Percentiles rank a stretch among this genome's conserved stretches.
Conservation (phyloP, 1,140 invertebrate genomes). For the Solenopsis invicta region DNA sequence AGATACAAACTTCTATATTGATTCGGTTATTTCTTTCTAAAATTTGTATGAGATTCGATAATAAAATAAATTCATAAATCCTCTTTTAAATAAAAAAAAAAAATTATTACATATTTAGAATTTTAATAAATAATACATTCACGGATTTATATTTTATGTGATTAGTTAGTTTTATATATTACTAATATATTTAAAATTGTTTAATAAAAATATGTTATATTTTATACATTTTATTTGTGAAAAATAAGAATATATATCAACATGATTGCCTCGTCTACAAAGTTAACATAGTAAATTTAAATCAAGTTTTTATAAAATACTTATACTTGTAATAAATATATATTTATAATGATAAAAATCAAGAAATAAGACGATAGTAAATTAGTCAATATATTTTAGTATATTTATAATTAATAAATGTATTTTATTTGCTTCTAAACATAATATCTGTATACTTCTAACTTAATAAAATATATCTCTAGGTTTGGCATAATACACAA, state of each 20-base stretch:
- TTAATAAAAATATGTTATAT: not conserved
- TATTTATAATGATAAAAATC: not conserved
- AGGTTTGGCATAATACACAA: too few relatives aligned
- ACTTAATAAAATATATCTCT: not conserved
- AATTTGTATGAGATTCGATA: not conserved
- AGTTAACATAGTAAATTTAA: constrained; percentile 26
- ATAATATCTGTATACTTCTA: not conserved
- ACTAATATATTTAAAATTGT: constrained; percentile 11
- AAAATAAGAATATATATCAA: constrained; percentile 42
- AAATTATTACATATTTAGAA: constrained; percentile 2
- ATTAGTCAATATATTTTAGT: too few relatives aligned
- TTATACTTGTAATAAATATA: not conserved
- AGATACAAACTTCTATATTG: not conserved
- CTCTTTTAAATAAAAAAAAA: not conserved
- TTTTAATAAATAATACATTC: constrained; percentile 15
- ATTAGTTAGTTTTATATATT: not conserved
- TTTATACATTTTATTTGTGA: not conserved
- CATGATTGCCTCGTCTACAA: constrained; percentile 65
- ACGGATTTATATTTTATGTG: constrained; percentile 6
- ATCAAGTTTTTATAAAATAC: not conserved
- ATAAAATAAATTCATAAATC: not conserved
- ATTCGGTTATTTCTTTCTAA: not conserved
- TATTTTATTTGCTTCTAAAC: too few relatives aligned
- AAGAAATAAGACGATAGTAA: not conserved
- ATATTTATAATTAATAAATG: too few relatives aligned